These are phyloP conservation scores for Chrosomus eos DNA, from an alignment of 2,797 vertebrate genomes.

Conservation along the genomic window DNA sequence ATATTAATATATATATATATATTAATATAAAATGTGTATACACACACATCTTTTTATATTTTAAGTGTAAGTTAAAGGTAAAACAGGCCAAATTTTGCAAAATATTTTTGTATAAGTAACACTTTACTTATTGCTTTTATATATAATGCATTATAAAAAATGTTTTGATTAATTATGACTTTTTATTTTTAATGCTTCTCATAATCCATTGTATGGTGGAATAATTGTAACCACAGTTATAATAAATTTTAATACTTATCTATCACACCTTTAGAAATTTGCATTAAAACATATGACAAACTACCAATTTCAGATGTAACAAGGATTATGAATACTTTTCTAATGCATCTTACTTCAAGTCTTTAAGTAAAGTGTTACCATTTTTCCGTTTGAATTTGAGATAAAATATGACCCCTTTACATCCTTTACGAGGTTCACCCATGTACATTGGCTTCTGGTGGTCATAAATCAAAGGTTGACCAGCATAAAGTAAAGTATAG, in stretches of 20 bases:
- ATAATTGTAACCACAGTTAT: neutral
- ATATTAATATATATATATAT: too few relatives aligned
- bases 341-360: neutral
- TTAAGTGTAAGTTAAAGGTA: neutral
- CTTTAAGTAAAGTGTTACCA: neutral
- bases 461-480: neutral
- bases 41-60: too few relatives aligned
- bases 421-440: neutral
- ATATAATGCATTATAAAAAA: neutral
- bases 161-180: neutral
- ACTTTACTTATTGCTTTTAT: neutral
- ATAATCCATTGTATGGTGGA: neutral
- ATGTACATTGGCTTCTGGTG: neutral
- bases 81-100: neutral
- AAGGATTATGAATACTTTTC: neutral
- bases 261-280: neutral
- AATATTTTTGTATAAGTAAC: neutral
- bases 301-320: neutral
- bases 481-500: constrained; percentile 28
- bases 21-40: too few relatives aligned
- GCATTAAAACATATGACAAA: neutral
- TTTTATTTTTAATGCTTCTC: neutral
- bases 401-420: constrained; percentile 7
- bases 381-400: neutral
- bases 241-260: neutral